Base-by-base conservation (phyloP, 2,888 invertebrate species). In the Oscheius myriophilus region DNA sequence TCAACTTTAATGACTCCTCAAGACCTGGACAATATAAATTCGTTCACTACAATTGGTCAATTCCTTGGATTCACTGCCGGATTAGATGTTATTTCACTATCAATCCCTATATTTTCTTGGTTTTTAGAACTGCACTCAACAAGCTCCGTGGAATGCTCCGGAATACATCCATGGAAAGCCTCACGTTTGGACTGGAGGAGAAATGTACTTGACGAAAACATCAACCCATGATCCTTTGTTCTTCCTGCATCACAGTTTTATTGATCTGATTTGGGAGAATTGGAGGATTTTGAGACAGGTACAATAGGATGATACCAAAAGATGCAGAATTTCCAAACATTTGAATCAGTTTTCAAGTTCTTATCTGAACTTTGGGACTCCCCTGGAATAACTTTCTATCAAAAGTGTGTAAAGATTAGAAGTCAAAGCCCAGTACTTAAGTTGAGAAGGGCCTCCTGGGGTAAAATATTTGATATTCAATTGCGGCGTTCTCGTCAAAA, bases 221-320 rank as follows among this genome's bases (percentile, higher is more conserved):
- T 75, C 82, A 3, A 82, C 82, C 21, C 86, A 85, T 55, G 88
- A 87, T 73, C 88, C 88, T 0, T 70, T 82, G 9, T 87, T 87
- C 76, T 87, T 80, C 73, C 69, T 87, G 16, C 86, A 87, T 63
- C 87, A 88, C 68, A 68, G 82, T 0, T 87, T 87, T 68, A 79
- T 87, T 39, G 88, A 88, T 71, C 75, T 84, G 18, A 70, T 87
- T 3, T 87, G 87, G 86, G 86, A 87, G 64, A 59, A 80, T 53
- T 83, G 78, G 78, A 69, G 83, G 54, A 72, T 73, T 33, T 25
- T 21, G 12, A 43, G 54, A 53, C 72, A 64, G 54, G 64, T 64
- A 1, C 6, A 18, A 9, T 33, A 6, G n/a, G n/a, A n/a, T n/a
- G n/a, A n/a, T n/a, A n/a, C n/a, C n/a, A n/a, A n/a, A n/a, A n/a